A percentile compares a stretch with the other conserved stretches of the same genome.
Conservation (phyloP, 2,797 vertebrate species). For the Chlorospingus semifuscus region DNA sequence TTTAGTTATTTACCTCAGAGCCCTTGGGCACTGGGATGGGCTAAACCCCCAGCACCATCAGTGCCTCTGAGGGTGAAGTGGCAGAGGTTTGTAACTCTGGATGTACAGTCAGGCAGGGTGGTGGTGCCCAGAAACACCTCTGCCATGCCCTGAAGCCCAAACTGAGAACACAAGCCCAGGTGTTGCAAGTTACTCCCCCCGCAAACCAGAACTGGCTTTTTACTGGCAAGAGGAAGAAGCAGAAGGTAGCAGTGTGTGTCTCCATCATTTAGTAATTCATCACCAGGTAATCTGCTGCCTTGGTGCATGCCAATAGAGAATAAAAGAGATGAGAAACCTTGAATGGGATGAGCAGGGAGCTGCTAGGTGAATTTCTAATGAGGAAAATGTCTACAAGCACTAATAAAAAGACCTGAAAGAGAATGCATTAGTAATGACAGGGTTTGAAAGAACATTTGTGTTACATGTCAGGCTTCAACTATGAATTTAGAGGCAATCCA, state of each 20-base stretch:
- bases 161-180: not conserved
- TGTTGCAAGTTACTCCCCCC: accelerated
- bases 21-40: not conserved
- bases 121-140: not conserved
- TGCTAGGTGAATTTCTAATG: conserved; percentile 56
- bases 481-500: conserved; percentile 44
- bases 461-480: conserved; percentile 42
- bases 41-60: not conserved
- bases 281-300: conserved; percentile 29
- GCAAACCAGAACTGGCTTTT: not conserved
- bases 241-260: not conserved
- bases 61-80: accelerated
- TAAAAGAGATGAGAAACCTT: conserved; percentile 55
- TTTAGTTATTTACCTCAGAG: not conserved
- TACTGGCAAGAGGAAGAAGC: not conserved
- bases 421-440: conserved; percentile 59
- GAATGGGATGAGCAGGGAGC: conserved; percentile 29
- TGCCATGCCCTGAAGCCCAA: not conserved
- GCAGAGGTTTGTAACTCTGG: not conserved
- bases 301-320: not conserved
- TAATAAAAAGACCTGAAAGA: conserved; percentile 56
- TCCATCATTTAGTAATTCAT: conserved; percentile 36
- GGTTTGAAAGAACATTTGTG: conserved; percentile 47
- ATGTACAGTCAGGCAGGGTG: not conserved
- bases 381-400: conserved; percentile 40